Evolutionary conservation across 1,140 invertebrate species (phyloP).

Genomic region (Monomorium pharaonis): DNA sequence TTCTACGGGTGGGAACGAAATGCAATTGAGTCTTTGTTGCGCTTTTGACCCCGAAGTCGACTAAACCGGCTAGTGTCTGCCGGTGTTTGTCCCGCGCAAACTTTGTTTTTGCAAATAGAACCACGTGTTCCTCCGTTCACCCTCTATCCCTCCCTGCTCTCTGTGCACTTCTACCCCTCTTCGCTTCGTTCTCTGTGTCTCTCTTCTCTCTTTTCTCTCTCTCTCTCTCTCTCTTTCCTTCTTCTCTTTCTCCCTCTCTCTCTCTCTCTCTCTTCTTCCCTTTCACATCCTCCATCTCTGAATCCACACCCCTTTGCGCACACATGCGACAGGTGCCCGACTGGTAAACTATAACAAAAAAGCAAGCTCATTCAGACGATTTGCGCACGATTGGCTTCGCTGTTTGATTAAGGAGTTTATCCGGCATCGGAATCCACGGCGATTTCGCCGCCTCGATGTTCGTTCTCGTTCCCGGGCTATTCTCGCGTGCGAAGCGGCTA

Average conservation of each 20-base stretch:
- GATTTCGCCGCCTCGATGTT: constrained; percentile 45
- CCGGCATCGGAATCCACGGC: constrained; percentile 41
- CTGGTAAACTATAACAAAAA: constrained; percentile 73
- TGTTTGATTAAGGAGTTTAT: constrained; percentile 61
- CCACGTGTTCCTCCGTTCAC: constrained; percentile 77
- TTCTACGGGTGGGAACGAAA: constrained; percentile 67
- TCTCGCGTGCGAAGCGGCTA: constrained; percentile 7
- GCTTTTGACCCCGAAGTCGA: constrained; percentile 79
- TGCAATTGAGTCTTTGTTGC: constrained; percentile 79
- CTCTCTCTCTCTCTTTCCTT: constrained; percentile 43
- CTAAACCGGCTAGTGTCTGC: constrained; percentile 77
- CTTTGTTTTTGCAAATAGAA: constrained; percentile 83
- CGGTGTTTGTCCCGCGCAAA: constrained; percentile 82
- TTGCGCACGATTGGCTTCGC: constrained; percentile 72
- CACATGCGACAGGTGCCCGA: constrained; percentile 78
- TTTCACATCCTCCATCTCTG: constrained; percentile 54
- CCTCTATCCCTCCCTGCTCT: constrained; percentile 60
- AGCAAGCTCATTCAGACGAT: constrained; percentile 71
- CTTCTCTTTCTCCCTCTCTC: constrained; percentile 50
- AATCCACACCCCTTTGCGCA: constrained; percentile 73
- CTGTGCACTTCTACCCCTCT: constrained; percentile 36
- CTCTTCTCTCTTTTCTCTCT: constrained; percentile 32
- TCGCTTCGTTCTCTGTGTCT: constrained; percentile 47
- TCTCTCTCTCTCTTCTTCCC: constrained; percentile 56
- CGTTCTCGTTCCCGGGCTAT: constrained; percentile 4